Conservation (phyloP, 2,113 vertebrate species). For the Dendrocopos noguchii region DNA sequence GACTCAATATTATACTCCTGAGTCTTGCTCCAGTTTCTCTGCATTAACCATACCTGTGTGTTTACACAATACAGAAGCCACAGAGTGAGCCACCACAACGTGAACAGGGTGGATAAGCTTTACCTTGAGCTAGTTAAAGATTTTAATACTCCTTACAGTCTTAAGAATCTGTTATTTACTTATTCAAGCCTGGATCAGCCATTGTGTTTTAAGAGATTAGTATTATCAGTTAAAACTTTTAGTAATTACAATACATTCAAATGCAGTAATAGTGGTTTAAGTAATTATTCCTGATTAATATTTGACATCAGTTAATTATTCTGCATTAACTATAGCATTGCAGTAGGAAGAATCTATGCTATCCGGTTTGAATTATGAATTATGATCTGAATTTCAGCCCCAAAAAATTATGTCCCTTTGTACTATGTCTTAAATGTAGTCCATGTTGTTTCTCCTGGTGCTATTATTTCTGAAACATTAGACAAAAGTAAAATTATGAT, state of each 20-base stretch:
- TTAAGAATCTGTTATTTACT: background rate
- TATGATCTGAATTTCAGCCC: background rate
- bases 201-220: background rate
- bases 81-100: background rate
- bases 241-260: background rate
- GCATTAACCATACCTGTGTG: background rate
- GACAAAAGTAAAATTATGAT: background rate
- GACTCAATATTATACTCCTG: background rate
- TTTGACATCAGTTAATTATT: constrained; percentile 17
- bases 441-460: background rate
- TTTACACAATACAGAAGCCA: background rate
- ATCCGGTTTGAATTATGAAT: background rate
- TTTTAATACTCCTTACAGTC: background rate
- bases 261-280: background rate
- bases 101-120: background rate
- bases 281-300: background rate
- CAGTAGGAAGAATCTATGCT: background rate
- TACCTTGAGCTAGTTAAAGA: background rate
- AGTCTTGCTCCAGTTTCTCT: background rate
- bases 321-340: constrained; percentile 7
- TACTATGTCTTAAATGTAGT: background rate
- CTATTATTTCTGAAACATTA: background rate
- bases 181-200: background rate
- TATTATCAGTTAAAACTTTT: background rate
- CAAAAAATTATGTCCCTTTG: background rate